Conservation (phyloP, 2,888 invertebrate genomes). For the Heliconius ethilla region DNA sequence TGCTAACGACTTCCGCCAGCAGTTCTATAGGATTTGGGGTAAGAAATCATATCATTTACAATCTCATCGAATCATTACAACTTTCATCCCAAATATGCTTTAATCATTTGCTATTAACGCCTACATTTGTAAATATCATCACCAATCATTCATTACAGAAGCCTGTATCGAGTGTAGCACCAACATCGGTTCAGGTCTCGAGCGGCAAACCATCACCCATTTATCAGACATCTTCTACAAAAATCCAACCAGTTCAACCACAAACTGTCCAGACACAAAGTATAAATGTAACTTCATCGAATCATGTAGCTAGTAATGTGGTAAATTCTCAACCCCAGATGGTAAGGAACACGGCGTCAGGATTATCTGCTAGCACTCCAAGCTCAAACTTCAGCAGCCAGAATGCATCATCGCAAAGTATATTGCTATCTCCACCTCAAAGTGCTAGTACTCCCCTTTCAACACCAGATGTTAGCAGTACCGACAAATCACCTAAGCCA, state of each 20-base stretch:
- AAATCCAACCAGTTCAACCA: constrained; percentile 90
- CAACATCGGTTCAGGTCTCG: constrained; percentile 86
- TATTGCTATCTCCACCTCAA: constrained; percentile 83
- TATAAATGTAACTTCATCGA: constrained; percentile 63
- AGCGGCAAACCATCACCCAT: constrained; percentile 87
- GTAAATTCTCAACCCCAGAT: constrained; percentile 78
- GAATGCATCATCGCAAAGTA: constrained; percentile 72
- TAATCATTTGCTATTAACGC: constrained; percentile 48
- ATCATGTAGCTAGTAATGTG: constrained; percentile 76
- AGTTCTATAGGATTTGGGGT: constrained; percentile 78
- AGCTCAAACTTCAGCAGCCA: constrained; percentile 70
- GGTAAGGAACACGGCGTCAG: constrained; percentile 78
- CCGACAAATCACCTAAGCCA: constrained; percentile 85
- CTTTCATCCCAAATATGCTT: constrained; percentile 45
- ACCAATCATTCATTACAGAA: constrained; percentile 85
- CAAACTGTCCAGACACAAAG: constrained; percentile 84
- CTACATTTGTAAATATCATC: constrained; percentile 75
- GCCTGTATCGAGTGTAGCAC: constrained; percentile 93
- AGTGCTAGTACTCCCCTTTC: constrained; percentile 83
- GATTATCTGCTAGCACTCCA: constrained; percentile 75
- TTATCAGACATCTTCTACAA: constrained; percentile 90
- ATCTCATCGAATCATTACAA: constrained; percentile 32
- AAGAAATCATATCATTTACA: constrained; percentile 50
- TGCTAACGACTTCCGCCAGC: constrained; percentile 66
- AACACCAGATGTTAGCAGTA: constrained; percentile 78